Conservation (phyloP, 2,113 vertebrate species). For the Spermophilus dauricus region DNA sequence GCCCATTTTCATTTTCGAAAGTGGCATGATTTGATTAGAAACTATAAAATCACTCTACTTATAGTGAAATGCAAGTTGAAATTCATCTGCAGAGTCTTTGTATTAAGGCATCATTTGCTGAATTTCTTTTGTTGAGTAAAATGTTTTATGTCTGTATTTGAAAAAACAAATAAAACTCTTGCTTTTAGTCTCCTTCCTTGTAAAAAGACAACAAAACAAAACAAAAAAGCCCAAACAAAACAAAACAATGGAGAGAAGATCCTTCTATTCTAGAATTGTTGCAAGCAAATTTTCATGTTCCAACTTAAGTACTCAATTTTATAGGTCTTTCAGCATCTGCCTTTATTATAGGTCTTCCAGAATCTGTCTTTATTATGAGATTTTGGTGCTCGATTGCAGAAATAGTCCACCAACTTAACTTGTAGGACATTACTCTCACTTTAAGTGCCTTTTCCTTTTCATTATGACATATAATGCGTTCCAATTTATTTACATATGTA, state of each 20-base stretch:
- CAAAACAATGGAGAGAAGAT: not conserved
- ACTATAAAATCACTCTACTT: not conserved
- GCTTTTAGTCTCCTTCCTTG: constrained; percentile 3
- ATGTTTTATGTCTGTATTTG: constrained; percentile 19
- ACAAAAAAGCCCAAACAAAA: not conserved
- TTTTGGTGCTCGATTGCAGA: not conserved
- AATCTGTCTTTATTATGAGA: not conserved
- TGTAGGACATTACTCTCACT: not conserved
- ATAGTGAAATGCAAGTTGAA: not conserved
- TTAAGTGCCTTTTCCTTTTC: not conserved
- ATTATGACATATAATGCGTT: not conserved
- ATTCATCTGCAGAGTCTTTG: not conserved
- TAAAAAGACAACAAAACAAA: not conserved
- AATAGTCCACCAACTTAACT: not conserved
- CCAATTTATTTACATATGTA: not conserved
- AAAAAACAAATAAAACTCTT: not conserved
- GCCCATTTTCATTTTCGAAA: not conserved
- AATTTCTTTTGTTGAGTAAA: constrained; percentile 9
- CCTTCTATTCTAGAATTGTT: not conserved
- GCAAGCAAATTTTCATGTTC: not conserved
- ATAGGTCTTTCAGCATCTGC: not conserved
- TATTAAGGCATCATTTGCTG: not conserved
- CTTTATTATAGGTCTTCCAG: not conserved
- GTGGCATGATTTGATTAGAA: not conserved
- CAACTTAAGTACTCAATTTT: not conserved